Evolutionary conservation across 2,113 vertebrate genomes (phyloP), one percentile per base, ranked within the genome.

Genomic region (Piprites chloris): DNA sequence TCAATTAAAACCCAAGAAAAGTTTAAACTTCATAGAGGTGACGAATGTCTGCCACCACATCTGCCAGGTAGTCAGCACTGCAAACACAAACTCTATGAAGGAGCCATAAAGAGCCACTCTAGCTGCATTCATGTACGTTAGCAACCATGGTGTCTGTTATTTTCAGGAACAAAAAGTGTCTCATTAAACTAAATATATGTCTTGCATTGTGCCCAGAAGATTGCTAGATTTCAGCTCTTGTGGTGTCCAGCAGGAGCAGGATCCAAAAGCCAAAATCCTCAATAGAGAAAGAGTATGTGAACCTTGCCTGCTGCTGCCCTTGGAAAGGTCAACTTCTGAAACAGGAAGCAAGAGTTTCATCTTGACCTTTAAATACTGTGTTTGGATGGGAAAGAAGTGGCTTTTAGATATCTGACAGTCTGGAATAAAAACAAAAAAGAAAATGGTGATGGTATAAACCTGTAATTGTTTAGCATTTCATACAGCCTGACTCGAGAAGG

Each of bases 331-430:
- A 95, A 0, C 19, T 50, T 94, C 55, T 63, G 85, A 86, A 89
- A 83, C 0, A 2, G 55, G 82, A 76, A 96, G 59, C 61, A 68
- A 67, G 76, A 83, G 39, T 93, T 94, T 76, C 6, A 6, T 86
- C 68, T 88, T 96, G 95, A 95, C 93, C 87, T 95, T 96, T 96
- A 94, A 93, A 83, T 53, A 91, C 42, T 83, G 5, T 39, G 42
- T 53, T 76, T 94, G 78, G 42, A 79, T 66, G 69, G 18, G 47
- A 65, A 55, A 83, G 50, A 87, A 76, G 12, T 35, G 68, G 30
- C 42, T 94, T 91, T 78, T 73, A 50, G 58, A 22, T 95, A 79
- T 68, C 26, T 85, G 71, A 52, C 27, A 85, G 33, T 33, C 46
- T 85, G 58, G 32, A 72, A 69, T 53, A 50, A n/a, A 69, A 85